Evolutionary conservation across 2,888 invertebrate species (phyloP), one percentile per base, ranked within the genome.

Genomic region (Cremastinae sp.): DNA sequence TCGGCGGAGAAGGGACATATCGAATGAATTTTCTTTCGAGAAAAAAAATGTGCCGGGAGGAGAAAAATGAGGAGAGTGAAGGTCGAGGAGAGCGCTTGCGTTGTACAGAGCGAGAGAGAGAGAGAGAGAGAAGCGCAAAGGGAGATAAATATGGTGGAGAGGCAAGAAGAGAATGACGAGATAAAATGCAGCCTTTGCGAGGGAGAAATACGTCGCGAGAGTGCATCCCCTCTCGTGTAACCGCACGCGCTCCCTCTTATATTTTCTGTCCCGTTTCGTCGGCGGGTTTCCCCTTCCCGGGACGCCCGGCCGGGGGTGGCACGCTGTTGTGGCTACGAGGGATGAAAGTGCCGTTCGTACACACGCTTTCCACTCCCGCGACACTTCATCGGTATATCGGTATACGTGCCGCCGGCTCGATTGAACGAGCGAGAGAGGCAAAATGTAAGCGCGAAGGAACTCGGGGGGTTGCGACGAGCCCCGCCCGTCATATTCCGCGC

Each of bases 401-500:
- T 38, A 51, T 64, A 8, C 28, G 54, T 65, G 53, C 49, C 34
- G 34, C 22, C 14, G 9, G 36, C 43, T 61, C 12, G 22, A 8
- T 8, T 36, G 49, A 14, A 22, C 22, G 54, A 20, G 12, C 1
- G 43, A 64, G 34, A 51, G 53, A 38, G 41, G 51, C 41, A 38
- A 59, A 59, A 20, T 49, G 14, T 56, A 43, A 45, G 53, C 53
- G 51, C 28, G 43, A 64, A 64, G 51, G 58, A 72, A 64, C 64
- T 22, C 58, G 47, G 34, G 28, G n/a, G 56, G 64, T 56, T 74
- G 56, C 51, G 53, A 62, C 36, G 80, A 83, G 88, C 87, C 85
- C 89, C 89, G 89, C 89, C 89, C 89, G 89, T 89, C 89, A 89
- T 89, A 89, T 87, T 88, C 88, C 85, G 79, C 82, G 83, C 83